Conservation (phyloP, 2,113 vertebrate species). For the Xiphophorus hellerii region DNA sequence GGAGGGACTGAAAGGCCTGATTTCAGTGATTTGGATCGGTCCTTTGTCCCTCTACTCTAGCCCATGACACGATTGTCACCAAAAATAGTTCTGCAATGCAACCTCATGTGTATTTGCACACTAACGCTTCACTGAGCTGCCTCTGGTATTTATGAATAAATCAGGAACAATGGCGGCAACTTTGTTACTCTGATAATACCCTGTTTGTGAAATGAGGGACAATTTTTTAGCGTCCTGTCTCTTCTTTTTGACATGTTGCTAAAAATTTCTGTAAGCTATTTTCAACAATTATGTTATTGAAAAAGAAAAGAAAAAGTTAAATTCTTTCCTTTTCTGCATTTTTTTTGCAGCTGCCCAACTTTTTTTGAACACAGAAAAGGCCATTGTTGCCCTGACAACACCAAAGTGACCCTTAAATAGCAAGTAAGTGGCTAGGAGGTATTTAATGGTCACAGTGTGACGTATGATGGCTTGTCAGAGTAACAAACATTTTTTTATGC, state of each 20-base stretch:
- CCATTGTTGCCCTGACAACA: constrained; percentile 45
- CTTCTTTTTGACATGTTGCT: neutral
- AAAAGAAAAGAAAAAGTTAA: neutral
- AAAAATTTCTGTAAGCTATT: neutral
- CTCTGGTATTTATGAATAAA: too few species aligned
- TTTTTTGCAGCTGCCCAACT: neutral
- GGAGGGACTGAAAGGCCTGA: too few species aligned
- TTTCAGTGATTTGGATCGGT: too few species aligned
- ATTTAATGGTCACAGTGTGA: constrained; percentile 44
- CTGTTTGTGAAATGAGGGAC: too few species aligned
- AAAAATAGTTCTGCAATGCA: too few species aligned
- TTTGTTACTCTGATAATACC: too few species aligned
- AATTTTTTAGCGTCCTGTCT: too few species aligned
- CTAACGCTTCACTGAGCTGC: too few species aligned
- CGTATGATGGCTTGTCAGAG: constrained; percentile 42
- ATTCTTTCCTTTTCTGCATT: neutral
- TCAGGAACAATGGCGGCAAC: too few species aligned
- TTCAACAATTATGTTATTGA: neutral
- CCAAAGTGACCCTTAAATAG: constrained; percentile 61
- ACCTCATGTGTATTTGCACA: too few species aligned
- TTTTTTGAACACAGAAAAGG: constrained; percentile 6
- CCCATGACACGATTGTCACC: too few species aligned
- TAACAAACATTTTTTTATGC: constrained; percentile 10
- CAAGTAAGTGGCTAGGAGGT: constrained; percentile 40
- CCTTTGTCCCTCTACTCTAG: too few species aligned